Evolutionary conservation across 2,113 vertebrate genomes (phyloP).

Genomic region (Craseonycteris thonglongyai): DNA sequence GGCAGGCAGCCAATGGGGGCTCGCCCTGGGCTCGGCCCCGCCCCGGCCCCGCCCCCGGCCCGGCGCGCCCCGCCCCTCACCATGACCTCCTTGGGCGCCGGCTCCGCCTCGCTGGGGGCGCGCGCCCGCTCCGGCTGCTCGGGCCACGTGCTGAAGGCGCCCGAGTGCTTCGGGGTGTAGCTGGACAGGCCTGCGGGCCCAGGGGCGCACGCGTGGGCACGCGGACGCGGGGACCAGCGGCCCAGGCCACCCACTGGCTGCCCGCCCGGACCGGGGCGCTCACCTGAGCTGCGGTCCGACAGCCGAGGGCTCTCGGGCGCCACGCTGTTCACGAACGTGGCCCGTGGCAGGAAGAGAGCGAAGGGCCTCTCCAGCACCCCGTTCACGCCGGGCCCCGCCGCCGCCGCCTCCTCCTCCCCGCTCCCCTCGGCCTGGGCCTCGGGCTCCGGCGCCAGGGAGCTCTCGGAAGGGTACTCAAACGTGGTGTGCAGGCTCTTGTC

Average conservation of each 20-base stretch:
- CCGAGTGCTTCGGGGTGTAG: constrained; percentile 92
- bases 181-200: constrained; percentile 86
- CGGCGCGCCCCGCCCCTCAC: constrained; percentile 76
- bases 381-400: not conserved
- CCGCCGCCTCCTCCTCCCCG: constrained; percentile 71
- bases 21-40: fast-evolving
- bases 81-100: constrained; percentile 83
- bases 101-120: constrained; percentile 57
- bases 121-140: constrained; percentile 86
- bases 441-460: constrained; percentile 84
- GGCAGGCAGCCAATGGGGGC: not conserved
- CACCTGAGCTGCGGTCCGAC: constrained; percentile 83
- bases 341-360: constrained; percentile 81
- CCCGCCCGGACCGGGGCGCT: constrained; percentile 1
- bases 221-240: not conserved
- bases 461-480: constrained; percentile 95
- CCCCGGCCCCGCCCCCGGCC: not conserved
- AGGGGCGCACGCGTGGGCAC: not conserved
- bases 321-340: constrained; percentile 75
- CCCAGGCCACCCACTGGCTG: not conserved
- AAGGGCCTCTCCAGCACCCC: constrained; percentile 62
- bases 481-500: constrained; percentile 92
- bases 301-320: constrained; percentile 59
- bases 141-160: constrained; percentile 91
- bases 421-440: constrained; percentile 80